A percentile compares a stretch with the other conserved stretches of the same genome.
These are phyloP conservation scores for Enteromius mattozi DNA, from an alignment of 2,797 vertebrate species.

Conservation along the genomic window DNA sequence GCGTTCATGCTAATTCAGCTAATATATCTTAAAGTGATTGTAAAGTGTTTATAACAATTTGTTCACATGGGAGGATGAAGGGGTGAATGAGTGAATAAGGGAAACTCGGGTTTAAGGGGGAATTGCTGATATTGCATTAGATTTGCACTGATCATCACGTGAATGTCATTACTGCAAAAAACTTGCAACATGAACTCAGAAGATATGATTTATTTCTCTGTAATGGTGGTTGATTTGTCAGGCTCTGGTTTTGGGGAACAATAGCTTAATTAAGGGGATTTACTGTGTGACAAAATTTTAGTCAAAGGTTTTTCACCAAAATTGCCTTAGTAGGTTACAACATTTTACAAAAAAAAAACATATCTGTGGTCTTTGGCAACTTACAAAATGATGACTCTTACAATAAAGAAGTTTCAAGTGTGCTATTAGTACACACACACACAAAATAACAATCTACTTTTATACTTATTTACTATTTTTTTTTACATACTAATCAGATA, in stretches of 20 bases:
- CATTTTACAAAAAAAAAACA: neutral
- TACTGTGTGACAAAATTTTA: constrained; percentile 36
- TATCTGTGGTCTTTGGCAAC: neutral
- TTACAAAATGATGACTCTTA: neutral
- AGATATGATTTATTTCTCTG: constrained; percentile 49
- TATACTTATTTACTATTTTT: too few relatives aligned
- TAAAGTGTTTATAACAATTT: neutral
- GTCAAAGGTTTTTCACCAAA: neutral
- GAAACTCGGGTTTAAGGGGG: constrained; percentile 73
- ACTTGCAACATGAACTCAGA: constrained; percentile 75
- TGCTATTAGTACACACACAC: neutral
- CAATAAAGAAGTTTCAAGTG: neutral
- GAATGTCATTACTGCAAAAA: constrained; percentile 73
- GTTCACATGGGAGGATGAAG: neutral
- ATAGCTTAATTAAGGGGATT: constrained; percentile 61
- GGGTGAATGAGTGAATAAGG: constrained; percentile 63
- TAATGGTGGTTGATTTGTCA: constrained; percentile 59
- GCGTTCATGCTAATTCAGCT: neutral
- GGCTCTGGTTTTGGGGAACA: constrained; percentile 72
- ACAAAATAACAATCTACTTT: neutral
- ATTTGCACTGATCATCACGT: constrained; percentile 75
- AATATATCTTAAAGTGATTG: constrained; percentile 30
- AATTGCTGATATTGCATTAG: constrained; percentile 81
- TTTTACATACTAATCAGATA: neutral
- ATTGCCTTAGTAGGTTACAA: neutral